Evolutionary conservation across 2,797 vertebrate species (phyloP), one percentile per base, ranked within the genome.

Genomic region (Distichodus sexfasciatus): DNA sequence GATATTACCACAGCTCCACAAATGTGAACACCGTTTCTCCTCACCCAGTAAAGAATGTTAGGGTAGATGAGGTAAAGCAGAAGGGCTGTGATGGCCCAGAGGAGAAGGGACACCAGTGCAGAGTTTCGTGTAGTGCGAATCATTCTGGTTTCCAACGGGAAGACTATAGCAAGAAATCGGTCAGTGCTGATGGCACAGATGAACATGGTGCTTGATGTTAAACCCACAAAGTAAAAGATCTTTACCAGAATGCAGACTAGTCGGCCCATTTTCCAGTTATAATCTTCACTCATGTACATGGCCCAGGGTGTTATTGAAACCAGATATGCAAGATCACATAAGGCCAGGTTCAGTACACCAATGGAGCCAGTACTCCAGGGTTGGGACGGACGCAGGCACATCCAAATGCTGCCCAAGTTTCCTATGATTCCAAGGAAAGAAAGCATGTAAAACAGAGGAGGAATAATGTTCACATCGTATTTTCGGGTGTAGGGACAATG

Each of bases 141-240:
- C 59, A 76, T 57, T 33, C 74, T 33, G 2, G 76, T 75, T 55
- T 78, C 66, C 29, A 82, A 58, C 6, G 75, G 73, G 57, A 78
- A 80, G 12, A 78, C 54, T 3, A 82, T 75, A 17, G 77, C 76
- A 17, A 78, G 44, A 36, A 80, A 80, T 24, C 72, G 72, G 57
- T 80, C 81, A 0, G 21, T 23, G 38, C 78, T 80, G 48, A 77
- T 66, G 21, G 76, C 44, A 0, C 78, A 80, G 48, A 82, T 79
- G 51, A 79, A 80, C 72, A 80, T 74, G 47, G 78, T 79, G 65
- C 75, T 76, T 17, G 80, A 77, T 0, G 80, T 81, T 64, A 81
- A 51, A 14, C 77, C 75, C 10, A 53, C 47, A 10, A 79, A 76
- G 68, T 76, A 77, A 1, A 74, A 47, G 10, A 74, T 48, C 29